These are phyloP conservation scores for Hypomesus transpacificus DNA, from an alignment of 2,113 vertebrate species.

Conservation along the genomic window DNA sequence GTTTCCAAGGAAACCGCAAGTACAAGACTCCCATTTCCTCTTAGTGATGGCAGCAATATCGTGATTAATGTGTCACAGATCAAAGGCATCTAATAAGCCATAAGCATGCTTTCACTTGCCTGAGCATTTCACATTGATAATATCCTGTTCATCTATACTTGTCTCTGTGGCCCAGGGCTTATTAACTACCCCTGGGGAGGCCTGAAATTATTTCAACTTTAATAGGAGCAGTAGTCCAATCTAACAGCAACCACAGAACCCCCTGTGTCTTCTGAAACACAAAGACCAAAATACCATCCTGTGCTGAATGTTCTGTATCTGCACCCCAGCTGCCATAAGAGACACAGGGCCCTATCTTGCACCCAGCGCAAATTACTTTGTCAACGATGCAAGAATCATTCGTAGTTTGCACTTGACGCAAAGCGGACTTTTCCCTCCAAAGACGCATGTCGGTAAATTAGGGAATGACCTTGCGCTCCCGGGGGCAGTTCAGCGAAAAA, in stretches of 20 bases:
- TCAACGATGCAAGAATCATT: too few species aligned
- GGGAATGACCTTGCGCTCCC: too few species aligned
- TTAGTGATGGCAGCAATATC: constrained; percentile 55
- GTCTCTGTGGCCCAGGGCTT: constrained; percentile 36
- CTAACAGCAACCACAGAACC: too few species aligned
- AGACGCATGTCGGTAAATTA: too few species aligned
- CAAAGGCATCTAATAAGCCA: constrained; percentile 59
- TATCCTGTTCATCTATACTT: constrained; percentile 34
- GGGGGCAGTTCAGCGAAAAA: too few species aligned
- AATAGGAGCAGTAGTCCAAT: constrained; percentile 1
- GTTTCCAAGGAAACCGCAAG: constrained; percentile 67
- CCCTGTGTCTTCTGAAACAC: too few species aligned
- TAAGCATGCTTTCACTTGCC: constrained; percentile 43
- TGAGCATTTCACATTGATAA: constrained; percentile 53
- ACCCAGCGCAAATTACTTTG: too few species aligned
- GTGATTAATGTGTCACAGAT: constrained; percentile 64
- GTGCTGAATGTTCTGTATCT: neutral
- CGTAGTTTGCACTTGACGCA: too few species aligned
- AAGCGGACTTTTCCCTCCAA: too few species aligned
- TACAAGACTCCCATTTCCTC: constrained; percentile 50
- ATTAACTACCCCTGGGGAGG: constrained; percentile 47
- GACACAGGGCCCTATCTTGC: too few species aligned
- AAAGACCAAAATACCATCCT: neutral
- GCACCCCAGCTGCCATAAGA: too few species aligned
- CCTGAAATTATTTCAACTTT: constrained; percentile 38